Base-by-base conservation (phyloP, 2,113 vertebrate species). In the Tupaia tana region DNA sequence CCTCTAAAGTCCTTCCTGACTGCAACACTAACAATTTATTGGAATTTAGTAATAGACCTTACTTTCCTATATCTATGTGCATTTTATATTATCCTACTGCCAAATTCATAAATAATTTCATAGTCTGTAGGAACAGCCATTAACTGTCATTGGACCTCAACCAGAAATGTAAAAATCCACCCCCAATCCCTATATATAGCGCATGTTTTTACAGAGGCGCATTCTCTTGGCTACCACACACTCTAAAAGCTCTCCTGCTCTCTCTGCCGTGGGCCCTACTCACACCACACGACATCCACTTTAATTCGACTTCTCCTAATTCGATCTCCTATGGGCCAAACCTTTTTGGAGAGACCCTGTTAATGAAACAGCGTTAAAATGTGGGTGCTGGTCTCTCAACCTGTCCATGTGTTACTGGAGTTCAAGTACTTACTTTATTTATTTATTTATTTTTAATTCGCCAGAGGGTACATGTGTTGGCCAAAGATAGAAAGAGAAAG, bases 61-160 rank as follows among this genome's bases (percentile, higher is more conserved):
- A 85, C 77, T 63, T 69, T 92, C 78, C 85, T 88, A 73, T 58
- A 92, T 69, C 61, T 29, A 77, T 90, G 93, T 95, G 73, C 34
- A 29, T 92, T 95, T 95, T 88, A 71, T 31, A 91, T 86, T 59
- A 52, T 59, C 63, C 25, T 89, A 58, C 58, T 91, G 88, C 92
- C 82, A 88, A 92, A 79, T 79, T 96, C 92, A 92, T 95, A 92
- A 97, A 96, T 96, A 90, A 97, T 93, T 95, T 91, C 86, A 93
- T 43, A 94, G 86, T 69, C 94, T 95, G 52, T 88, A 75, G 52
- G 79, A 97, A 94, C 22, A 95, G 69, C 59, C 95, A 98, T 95
- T 97, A 97, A 77, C 88, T 92, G 81, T 95, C 82, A 94, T 4
- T 94, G 92, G 92, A 95, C 18, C 84, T 29, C 80, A 87, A 88